Percentiles rank a stretch among this genome's conserved stretches.
Evolutionary conservation across 64 coral and sea anemone species (phyloP).

Genomic region (Montipora cactus): DNA sequence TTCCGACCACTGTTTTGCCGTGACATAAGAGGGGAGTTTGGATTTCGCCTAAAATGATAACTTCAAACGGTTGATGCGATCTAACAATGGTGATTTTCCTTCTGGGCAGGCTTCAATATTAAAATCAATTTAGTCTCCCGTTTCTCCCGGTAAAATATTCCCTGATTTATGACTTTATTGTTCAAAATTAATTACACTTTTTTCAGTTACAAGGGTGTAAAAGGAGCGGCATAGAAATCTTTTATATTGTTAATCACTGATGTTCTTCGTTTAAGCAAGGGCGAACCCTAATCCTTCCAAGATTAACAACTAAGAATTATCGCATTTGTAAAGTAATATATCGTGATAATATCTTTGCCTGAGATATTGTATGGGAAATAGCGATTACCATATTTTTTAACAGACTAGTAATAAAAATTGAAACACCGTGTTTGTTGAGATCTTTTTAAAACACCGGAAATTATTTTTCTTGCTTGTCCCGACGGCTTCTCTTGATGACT

Average conservation of each 20-base stretch:
- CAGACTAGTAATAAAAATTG: not conserved
- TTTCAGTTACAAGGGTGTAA: constrained; percentile 34
- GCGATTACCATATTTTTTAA: not conserved
- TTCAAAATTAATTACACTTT: constrained; percentile 41
- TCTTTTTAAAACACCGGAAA: constrained; percentile 17
- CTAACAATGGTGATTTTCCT: not conserved
- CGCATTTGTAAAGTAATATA: not conserved
- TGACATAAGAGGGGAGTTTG: not conserved
- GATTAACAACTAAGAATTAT: constrained; percentile 11
- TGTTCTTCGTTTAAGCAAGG: not conserved
- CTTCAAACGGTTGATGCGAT: not conserved
- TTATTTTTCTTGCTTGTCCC: not conserved
- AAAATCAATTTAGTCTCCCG: not conserved
- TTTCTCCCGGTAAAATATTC: not conserved
- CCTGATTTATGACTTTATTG: not conserved
- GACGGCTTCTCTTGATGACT: not conserved
- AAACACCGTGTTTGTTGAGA: not conserved
- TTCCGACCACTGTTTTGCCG: not conserved
- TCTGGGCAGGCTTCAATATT: not conserved
- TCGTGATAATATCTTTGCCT: not conserved
- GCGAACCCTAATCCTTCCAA: not conserved
- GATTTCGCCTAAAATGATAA: not conserved
- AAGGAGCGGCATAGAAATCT: constrained; percentile 9
- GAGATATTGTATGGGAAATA: not conserved
- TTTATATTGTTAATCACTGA: not conserved